phyloP scores from a whole-genome alignment of 2,797 vertebrate species.

The Bucorvus abyssinicus region DNA sequence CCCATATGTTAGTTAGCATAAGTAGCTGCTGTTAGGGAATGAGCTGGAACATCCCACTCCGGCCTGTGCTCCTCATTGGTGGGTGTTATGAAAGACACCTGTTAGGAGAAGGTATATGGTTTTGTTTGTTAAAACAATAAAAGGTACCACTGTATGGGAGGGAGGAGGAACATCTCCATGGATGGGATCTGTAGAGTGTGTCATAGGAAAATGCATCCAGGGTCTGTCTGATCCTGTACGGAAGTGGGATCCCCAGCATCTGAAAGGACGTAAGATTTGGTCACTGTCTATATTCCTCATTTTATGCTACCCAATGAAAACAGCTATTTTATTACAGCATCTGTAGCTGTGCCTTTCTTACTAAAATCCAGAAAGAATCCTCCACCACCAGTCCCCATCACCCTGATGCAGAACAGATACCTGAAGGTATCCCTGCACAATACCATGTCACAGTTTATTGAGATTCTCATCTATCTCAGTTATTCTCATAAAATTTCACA shows the following conservation, averaged over 20 bases:
- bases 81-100: not conserved
- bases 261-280: not conserved
- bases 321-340: not conserved
- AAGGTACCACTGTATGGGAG: not conserved
- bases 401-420: not conserved
- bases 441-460: not conserved
- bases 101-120: not conserved
- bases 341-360: not conserved
- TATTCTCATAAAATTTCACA: not conserved
- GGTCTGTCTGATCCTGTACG: not conserved
- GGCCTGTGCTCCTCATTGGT: not conserved
- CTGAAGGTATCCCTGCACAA: not conserved
- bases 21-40: not conserved
- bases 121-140: not conserved
- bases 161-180: not conserved
- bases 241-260: not conserved
- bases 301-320: not conserved
- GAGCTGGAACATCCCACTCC: not conserved
- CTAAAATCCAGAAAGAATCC: not conserved
- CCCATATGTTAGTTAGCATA: not conserved
- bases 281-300: not conserved
- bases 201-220: not conserved
- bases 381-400: not conserved
- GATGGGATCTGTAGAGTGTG: rapidly evolving
- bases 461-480: not conserved